Evolutionary conservation across 2,113 vertebrate species (phyloP).

Genomic region (Pedetes capensis): DNA sequence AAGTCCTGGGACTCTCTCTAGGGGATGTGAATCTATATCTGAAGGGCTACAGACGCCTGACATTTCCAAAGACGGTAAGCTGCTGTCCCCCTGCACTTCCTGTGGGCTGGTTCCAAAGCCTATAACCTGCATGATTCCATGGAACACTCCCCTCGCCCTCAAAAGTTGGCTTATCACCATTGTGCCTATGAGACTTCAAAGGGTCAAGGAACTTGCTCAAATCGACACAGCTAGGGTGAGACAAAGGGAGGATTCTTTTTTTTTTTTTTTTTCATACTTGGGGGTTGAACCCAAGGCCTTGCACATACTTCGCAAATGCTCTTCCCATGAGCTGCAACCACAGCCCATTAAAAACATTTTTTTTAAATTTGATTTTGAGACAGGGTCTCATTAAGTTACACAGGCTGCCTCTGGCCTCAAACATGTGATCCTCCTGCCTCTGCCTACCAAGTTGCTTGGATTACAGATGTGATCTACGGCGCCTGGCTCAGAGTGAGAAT

Average conservation of each 20-base stretch:
- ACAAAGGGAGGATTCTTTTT: slow-evolving; percentile 24
- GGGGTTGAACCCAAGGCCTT: no score
- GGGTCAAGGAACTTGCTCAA: slow-evolving; percentile 48
- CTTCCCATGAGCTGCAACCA: no score
- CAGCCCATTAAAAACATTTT: no score
- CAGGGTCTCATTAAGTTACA: no score
- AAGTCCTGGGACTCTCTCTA: background rate
- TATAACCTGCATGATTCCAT: background rate
- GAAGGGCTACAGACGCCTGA: background rate
- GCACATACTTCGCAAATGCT: no score
- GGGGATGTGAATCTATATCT: background rate
- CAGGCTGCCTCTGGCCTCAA: no score
- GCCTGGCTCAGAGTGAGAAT: background rate
- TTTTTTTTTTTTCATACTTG: no score
- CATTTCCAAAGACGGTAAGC: background rate
- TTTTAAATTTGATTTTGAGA: no score
- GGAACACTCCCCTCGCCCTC: background rate
- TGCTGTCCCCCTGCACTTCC: background rate
- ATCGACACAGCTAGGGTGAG: background rate
- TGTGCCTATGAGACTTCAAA: background rate
- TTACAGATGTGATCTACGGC: no score
- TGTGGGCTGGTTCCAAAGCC: background rate
- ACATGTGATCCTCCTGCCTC: no score
- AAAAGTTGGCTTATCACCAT: background rate
- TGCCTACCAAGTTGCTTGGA: no score